These are phyloP conservation scores for Alsophila aescularia DNA, from an alignment of 2,888 invertebrate species.

Conservation along the genomic window DNA sequence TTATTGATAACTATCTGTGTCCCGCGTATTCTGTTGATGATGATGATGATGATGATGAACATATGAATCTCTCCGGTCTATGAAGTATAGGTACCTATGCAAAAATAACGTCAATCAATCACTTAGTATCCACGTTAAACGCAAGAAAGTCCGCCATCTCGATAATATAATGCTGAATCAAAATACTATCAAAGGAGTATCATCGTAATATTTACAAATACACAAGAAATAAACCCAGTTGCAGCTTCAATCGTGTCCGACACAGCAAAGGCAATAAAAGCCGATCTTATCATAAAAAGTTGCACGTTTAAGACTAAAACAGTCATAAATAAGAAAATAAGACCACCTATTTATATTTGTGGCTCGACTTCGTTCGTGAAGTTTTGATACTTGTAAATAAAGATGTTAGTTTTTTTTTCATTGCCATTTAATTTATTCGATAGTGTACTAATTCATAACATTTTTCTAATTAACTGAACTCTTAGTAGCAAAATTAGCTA, in stretches of 20 bases:
- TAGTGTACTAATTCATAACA: no score
- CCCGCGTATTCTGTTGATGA: no score
- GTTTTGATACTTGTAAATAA: conserved; percentile 17
- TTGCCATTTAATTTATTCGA: no score
- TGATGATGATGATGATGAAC: no score
- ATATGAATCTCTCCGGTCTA: no score
- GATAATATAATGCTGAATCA: conserved; percentile 35
- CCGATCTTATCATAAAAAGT: conserved; percentile 79
- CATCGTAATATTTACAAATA: conserved; percentile 59
- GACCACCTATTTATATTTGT: conserved; percentile 71
- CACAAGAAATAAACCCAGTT: conserved; percentile 64
- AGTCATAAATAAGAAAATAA: conserved; percentile 79
- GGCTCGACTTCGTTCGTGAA: background rate
- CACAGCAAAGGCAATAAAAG: conserved; percentile 65
- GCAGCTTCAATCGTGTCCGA: conserved; percentile 60
- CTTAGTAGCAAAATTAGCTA: no score
- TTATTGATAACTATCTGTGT: no score
- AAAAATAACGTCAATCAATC: no score
- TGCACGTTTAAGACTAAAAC: conserved; percentile 76
- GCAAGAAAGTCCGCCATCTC: no score
- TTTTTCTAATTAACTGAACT: no score
- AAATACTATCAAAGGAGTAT: conserved; percentile 50
- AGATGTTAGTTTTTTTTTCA: background rate
- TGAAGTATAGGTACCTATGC: no score
- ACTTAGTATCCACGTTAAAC: no score